These are phyloP conservation scores for Megalopta genalis DNA, from an alignment of 1,140 invertebrate species.

Conservation along the genomic window DNA sequence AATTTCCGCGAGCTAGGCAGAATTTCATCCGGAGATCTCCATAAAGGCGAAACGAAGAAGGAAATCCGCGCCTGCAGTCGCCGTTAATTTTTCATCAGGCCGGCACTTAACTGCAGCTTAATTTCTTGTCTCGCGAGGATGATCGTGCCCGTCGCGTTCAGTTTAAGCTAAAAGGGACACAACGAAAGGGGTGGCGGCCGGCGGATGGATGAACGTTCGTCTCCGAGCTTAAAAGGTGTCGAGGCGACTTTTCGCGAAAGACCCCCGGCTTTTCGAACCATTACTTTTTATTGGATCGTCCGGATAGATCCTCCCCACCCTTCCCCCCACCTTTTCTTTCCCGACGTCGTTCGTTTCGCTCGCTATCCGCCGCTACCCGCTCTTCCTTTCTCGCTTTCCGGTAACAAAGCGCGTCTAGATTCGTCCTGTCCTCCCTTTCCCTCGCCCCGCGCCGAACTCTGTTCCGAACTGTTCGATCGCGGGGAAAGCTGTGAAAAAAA, in stretches of 20 bases:
- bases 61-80: conserved; percentile 44
- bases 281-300: conserved; percentile 68
- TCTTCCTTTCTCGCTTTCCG: background rate
- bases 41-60: conserved; percentile 44
- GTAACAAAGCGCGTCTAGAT: conserved; percentile 25
- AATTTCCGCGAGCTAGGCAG: conserved; percentile 6
- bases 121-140: conserved; percentile 61
- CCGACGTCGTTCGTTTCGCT: background rate
- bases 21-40: conserved; percentile 31
- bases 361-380: background rate
- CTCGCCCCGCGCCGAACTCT: background rate
- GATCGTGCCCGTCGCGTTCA: conserved; percentile 68
- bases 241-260: conserved; percentile 72
- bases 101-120: conserved; percentile 58
- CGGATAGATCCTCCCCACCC: conserved; percentile 35
- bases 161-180: conserved; percentile 60
- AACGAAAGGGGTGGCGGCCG: conserved; percentile 54
- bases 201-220: conserved; percentile 51
- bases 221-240: conserved; percentile 73
- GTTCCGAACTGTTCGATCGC: conserved; percentile 49
- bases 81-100: conserved; percentile 56
- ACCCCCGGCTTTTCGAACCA: conserved; percentile 64
- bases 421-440: conserved; percentile 14
- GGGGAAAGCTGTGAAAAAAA: conserved; percentile 54
- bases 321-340: background rate